A percentile compares a stretch with the other conserved stretches of the same genome.
Conservation (phyloP, 2,888 invertebrate genomes). For the Ariolimax columbianus region DNA sequence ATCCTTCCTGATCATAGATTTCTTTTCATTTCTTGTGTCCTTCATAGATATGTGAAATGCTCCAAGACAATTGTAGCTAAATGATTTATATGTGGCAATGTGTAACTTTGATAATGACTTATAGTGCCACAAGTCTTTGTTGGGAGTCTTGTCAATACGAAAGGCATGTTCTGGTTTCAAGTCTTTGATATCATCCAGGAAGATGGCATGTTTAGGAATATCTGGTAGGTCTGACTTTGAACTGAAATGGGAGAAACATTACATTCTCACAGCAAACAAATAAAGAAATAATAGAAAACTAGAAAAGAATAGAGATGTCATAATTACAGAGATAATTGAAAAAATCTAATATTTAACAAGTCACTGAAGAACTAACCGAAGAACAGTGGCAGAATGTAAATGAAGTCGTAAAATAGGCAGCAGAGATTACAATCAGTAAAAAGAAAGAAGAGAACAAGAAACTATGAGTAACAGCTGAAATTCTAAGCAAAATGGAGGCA, state of each 20-base stretch:
- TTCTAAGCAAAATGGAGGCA: no score
- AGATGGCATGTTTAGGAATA: conserved; percentile 50
- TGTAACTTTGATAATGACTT: conserved; percentile 74
- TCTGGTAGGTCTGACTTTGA: not conserved
- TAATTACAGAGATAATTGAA: no score
- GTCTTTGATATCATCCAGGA: conserved; percentile 70
- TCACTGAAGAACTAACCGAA: no score
- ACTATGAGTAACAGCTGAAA: no score
- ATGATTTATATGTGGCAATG: conserved; percentile 68
- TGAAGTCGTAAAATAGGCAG: no score
- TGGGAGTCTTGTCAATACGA: conserved; percentile 72
- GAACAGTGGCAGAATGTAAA: no score
- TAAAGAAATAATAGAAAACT: not conserved
- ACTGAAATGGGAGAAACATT: conserved; percentile 9
- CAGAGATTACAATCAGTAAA: no score
- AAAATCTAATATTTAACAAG: no score
- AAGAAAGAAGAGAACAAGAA: no score
- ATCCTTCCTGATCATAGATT: conserved; percentile 55
- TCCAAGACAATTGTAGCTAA: conserved; percentile 43
- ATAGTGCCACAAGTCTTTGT: conserved; percentile 74
- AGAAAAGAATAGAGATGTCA: not conserved
- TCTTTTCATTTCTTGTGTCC: conserved; percentile 37
- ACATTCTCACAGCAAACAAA: not conserved
- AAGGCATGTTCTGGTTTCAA: conserved; percentile 70
- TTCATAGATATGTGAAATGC: conserved; percentile 38